Evolutionary conservation across 2,888 invertebrate species (phyloP).

Genomic region (Galerucella nymphaeae): DNA sequence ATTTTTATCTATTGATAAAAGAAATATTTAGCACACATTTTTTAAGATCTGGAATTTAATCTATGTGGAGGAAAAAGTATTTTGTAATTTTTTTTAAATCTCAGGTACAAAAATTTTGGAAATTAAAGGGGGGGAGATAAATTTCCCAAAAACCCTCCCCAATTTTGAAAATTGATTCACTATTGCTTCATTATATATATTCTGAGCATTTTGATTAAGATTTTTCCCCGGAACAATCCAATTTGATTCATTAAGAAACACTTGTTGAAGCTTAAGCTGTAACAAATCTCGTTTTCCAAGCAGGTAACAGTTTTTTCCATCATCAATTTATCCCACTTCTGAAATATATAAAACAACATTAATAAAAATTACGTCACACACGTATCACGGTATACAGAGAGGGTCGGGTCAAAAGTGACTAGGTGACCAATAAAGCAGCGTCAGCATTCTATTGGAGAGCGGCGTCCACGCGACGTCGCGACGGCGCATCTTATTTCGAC

Average conservation of each 20-base stretch:
- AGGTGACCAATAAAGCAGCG: conserved; percentile 60
- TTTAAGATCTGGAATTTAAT: too few relatives aligned
- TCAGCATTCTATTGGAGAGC: conserved; percentile 61
- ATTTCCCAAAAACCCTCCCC: too few relatives aligned
- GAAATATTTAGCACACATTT: too few relatives aligned
- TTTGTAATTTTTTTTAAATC: too few relatives aligned
- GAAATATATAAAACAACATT: conserved; percentile 36
- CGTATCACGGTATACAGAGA: conserved; percentile 48
- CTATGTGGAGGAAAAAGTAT: too few relatives aligned
- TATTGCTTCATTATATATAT: too few relatives aligned
- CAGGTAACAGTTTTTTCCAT: background rate
- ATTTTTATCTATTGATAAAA: background rate
- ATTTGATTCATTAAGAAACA: background rate
- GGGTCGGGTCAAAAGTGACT: conserved; percentile 61
- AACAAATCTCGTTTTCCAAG: background rate
- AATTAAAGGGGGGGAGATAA: too few relatives aligned
- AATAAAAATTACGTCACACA: conserved; percentile 59
- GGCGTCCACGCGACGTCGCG: conserved; percentile 56
- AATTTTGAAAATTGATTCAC: too few relatives aligned
- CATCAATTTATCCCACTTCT: background rate
- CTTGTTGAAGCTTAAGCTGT: background rate
- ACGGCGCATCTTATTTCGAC: conserved; percentile 59
- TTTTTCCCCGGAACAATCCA: too few relatives aligned
- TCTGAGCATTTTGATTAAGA: too few relatives aligned
- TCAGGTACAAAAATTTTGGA: too few relatives aligned